Base-by-base conservation (phyloP, 2,797 vertebrate genomes). In the Tragelaphus oryx region DNA sequence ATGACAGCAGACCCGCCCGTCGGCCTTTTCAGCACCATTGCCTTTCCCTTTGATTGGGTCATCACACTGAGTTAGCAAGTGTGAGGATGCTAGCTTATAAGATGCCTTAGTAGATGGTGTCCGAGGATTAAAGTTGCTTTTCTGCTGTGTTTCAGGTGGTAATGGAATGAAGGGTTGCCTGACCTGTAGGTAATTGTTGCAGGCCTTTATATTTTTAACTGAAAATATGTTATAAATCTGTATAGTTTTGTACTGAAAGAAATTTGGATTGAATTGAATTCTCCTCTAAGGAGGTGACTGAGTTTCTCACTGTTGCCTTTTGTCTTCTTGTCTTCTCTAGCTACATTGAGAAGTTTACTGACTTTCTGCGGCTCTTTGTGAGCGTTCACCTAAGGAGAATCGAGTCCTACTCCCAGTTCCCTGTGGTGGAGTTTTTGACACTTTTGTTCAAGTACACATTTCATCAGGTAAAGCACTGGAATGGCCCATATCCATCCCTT, bases 341-440 rank as follows among this genome's bases (percentile, higher is more conserved):
- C 98, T 99, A 99, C 97, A 98, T 99, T 97, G 99, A 99, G 98
- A 99, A 99, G 98, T 99, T 99, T 97, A 99, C 99, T 6, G 99
- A 99, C 97, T 99, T 99, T 94, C 99, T 99, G 83, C 99, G 99
- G 65, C 99, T 99, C 96, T 99, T 99, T 97, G 99, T 99, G 97
- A 99, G 99, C 1, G 99, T 99, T 97, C 99, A 99, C 97, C 98
- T 99, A 92, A 98, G 99, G 95, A 98, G 99, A 97, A 99, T 99
- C 0, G 99, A 99, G 93, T 99, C 99, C 94, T 99, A 99, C 96
- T 99, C 99, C 95, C 99, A 99, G 98, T 99, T 99, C 97, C 99
- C 99, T 0, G 99, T 99, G 74, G 99, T 99, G 91, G 99, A 99
- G 97, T 99, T 99, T 98, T 98, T 99, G 97, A 98, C 99, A 6